A percentile compares a stretch with the other conserved stretches of the same genome.
These are phyloP conservation scores for Psittacula echo DNA, from an alignment of 2,797 vertebrate species.

Conservation along the genomic window DNA sequence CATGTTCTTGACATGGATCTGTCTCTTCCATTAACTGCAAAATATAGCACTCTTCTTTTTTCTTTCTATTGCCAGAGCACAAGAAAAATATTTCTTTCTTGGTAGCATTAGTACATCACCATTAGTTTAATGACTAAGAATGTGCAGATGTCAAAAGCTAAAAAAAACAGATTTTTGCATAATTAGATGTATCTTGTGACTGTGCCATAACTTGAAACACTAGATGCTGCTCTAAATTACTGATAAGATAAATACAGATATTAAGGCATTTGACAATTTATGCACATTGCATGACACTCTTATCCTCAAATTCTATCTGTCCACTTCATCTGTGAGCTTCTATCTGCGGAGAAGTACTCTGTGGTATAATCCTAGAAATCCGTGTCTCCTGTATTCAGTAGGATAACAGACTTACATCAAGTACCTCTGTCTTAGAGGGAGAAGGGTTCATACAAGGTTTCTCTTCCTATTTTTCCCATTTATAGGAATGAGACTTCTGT, in stretches of 20 bases:
- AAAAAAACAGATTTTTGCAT: constrained; percentile 6
- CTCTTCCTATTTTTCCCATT: neutral
- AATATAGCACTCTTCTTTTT: neutral
- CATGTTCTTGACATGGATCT: neutral
- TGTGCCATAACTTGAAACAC: neutral
- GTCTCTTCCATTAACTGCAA: constrained; percentile 1
- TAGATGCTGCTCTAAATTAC: neutral
- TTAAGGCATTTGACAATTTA: neutral
- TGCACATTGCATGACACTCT: neutral
- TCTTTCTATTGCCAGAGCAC: neutral
- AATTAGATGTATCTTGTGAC: constrained; percentile 21
- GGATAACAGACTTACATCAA: fast-evolving
- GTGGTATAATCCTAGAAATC: neutral
- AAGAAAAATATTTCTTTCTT: neutral
- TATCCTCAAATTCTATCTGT: neutral
- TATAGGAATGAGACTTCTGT: neutral
- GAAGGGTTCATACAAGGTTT: neutral
- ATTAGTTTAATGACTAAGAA: constrained; percentile 49
- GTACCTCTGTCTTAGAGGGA: neutral
- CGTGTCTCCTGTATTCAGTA: neutral
- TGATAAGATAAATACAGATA: neutral
- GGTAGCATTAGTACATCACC: constrained; percentile 29
- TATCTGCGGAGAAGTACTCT: neutral
- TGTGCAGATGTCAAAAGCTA: neutral
- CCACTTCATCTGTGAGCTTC: fast-evolving